Evolutionary conservation across 2,797 vertebrate species (phyloP).

Genomic region (Tinamus major): DNA sequence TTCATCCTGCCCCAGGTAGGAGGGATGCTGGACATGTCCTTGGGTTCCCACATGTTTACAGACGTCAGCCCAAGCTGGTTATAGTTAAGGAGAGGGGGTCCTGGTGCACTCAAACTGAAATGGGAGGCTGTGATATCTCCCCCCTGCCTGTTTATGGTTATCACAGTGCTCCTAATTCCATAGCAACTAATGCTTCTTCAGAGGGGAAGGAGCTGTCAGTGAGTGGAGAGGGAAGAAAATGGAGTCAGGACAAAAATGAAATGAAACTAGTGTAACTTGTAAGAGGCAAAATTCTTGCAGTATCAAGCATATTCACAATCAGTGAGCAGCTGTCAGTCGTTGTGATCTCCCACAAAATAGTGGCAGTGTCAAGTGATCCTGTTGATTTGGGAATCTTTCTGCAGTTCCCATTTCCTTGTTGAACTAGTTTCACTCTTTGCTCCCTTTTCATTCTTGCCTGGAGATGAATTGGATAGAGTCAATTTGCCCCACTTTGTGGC

Average conservation of each 20-base stretch:
- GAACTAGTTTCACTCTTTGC: not conserved
- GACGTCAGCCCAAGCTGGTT: not conserved
- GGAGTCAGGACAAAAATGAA: not conserved
- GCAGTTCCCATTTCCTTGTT: not conserved
- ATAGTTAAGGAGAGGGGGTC: not conserved
- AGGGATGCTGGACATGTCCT: not conserved
- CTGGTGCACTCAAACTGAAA: not conserved
- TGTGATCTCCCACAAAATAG: not conserved
- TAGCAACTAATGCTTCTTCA: not conserved
- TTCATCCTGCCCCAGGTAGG: not conserved
- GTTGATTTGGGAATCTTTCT: not conserved
- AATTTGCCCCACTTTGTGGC: not conserved
- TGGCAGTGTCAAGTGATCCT: not conserved
- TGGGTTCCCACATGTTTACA: not conserved
- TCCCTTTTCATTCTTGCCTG: not conserved
- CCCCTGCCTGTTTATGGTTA: not conserved
- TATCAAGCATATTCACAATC: not conserved
- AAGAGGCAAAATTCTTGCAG: not conserved
- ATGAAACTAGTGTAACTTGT: not conserved
- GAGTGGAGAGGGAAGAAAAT: not conserved
- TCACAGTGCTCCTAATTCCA: not conserved
- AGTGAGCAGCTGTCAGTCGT: not conserved
- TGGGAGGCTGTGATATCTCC: not conserved
- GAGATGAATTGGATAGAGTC: not conserved
- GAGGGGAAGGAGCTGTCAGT: not conserved